These are phyloP conservation scores for Pteropus alecto DNA, from an alignment of 2,113 vertebrate genomes.

Conservation along the genomic window DNA sequence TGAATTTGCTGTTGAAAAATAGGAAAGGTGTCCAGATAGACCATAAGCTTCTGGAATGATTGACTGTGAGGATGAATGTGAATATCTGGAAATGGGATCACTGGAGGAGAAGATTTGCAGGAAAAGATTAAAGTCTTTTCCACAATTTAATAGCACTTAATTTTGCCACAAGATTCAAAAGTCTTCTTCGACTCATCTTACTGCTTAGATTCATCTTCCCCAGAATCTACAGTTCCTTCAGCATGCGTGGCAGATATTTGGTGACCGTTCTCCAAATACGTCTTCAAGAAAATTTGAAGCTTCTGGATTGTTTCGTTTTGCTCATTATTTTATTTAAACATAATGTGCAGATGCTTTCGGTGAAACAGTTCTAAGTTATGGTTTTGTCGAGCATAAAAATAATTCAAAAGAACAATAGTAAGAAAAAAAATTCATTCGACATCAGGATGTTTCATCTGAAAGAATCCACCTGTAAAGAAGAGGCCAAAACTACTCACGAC, in stretches of 20 bases:
- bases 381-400: neutral
- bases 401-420: neutral
- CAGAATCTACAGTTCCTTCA: neutral
- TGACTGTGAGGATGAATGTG: neutral
- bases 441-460: neutral
- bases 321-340: neutral
- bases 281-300: neutral
- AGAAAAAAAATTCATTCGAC: neutral
- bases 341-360: neutral
- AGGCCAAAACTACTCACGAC: neutral
- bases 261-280: neutral
- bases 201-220: neutral
- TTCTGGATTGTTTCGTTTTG: neutral
- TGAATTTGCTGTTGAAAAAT: neutral
- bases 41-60: neutral
- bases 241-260: neutral
- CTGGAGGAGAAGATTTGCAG: neutral
- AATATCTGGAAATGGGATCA: neutral
- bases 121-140: neutral
- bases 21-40: neutral
- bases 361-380: slow-evolving; percentile 17
- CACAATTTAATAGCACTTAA: neutral
- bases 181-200: neutral
- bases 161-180: neutral
- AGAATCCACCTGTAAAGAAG: neutral